A percentile compares a stretch with the other conserved stretches of the same genome.
Conservation (phyloP, 2,113 vertebrate species). For the Asarcornis scutulata region DNA sequence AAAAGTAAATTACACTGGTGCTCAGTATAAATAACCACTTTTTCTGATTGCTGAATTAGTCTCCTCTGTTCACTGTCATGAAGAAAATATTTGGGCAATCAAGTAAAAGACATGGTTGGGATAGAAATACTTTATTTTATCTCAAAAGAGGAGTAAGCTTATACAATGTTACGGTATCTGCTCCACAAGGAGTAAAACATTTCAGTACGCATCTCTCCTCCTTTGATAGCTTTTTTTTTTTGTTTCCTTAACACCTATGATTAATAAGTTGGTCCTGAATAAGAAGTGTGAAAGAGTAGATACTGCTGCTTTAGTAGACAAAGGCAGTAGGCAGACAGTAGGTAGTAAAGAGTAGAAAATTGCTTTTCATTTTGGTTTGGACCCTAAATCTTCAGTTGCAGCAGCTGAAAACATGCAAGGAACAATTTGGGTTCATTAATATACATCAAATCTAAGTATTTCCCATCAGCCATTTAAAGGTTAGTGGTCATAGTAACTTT, state of each 20-base stretch:
- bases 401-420: conserved; percentile 68
- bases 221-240: background rate
- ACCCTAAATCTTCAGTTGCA: conserved; percentile 38
- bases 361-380: conserved; percentile 28
- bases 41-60: background rate
- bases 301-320: conserved; percentile 25
- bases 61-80: background rate
- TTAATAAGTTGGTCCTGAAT: conserved; percentile 50
- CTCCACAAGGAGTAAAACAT: conserved; percentile 30
- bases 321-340: conserved; percentile 47
- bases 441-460: background rate
- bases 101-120: conserved; percentile 61
- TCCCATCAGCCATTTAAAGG: conserved; percentile 30
- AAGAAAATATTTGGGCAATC: conserved; percentile 17
- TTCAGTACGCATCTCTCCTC: conserved; percentile 11
- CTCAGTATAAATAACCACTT: background rate
- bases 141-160: conserved; percentile 37
- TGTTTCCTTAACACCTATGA: background rate
- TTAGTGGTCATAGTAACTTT: conserved; percentile 32
- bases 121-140: conserved; percentile 71
- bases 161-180: conserved; percentile 41
- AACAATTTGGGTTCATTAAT: conserved; percentile 33
- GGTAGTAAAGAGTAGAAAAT: conserved; percentile 65
- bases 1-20: background rate
- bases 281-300: conserved; percentile 29